Base-by-base conservation (phyloP, 2,113 vertebrate species). In the Callaeas wilsoni region DNA sequence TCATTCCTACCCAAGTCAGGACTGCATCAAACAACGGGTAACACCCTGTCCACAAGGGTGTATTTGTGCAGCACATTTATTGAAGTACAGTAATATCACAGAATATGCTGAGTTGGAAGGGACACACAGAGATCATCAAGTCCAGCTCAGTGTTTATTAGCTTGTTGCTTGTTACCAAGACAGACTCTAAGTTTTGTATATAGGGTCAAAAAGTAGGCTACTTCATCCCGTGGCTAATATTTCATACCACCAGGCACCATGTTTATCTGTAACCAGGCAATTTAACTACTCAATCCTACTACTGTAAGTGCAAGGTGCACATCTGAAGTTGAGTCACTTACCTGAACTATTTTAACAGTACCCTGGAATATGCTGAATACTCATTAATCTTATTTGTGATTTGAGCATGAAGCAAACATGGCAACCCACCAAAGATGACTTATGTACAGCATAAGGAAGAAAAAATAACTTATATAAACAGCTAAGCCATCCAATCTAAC, bases 181-280 rank as follows among this genome's bases (percentile, higher is more conserved):
- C 44, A 94, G 55, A 76, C n/a, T 57, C 10, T 12, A 95, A 80
- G 21, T 35, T 89, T 90, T 67, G 47, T 22, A 68, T 23, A 27
- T 3, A 70, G 13, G 23, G 49, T 82, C 53, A 90, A 90, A 84
- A 91, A 85, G 46, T 33, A 85, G 84, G 22, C 71, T 84, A 63
- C n/a, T 80, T 94, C n/a, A 55, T 57, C 52, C 55, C 47, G 22
- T 37, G 85, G 27, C 37, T 90, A 56, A 18, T 70, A 84, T 77
- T 88, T 93, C 55, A 69, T 75, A 84, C 23, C 47, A 65, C 19
- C 47, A 87, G 55, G 64, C n/a, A 57, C 27, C 37, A 52, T 0
- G 7, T 81, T 94, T 82, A 93, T 67, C 80, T 88, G 68, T 84
- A 96, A 91, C 50, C 41, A 92, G 29, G 63, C 56, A 89, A 88